These are phyloP conservation scores for Phalacrocorax carbo DNA, from an alignment of 2,113 vertebrate species.

Conservation along the genomic window DNA sequence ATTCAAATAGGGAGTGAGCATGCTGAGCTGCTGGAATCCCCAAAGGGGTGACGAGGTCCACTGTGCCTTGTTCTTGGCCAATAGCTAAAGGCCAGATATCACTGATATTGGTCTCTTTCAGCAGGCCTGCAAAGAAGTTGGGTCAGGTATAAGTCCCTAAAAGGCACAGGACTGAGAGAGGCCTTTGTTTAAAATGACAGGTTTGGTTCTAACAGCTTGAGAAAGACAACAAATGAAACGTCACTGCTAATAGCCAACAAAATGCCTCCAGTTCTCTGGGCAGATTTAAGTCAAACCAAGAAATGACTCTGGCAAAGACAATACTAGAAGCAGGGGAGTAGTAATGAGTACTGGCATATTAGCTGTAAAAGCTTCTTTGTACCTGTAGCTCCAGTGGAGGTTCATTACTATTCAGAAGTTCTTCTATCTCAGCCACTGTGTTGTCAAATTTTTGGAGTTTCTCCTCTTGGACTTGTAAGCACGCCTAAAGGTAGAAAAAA, in stretches of 20 bases:
- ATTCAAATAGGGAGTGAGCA: background rate
- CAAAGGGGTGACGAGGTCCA: background rate
- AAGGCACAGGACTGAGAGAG: background rate
- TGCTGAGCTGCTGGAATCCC: background rate
- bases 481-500: slow-evolving; percentile 73
- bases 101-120: background rate
- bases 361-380: background rate
- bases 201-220: background rate
- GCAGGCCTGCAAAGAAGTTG: background rate
- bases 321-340: background rate
- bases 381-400: slow-evolving; percentile 92
- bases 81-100: background rate
- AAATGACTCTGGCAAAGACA: background rate
- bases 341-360: accelerated
- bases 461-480: slow-evolving; percentile 81
- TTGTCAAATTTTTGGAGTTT: slow-evolving; percentile 82
- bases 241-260: background rate
- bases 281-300: background rate
- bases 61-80: background rate
- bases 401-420: slow-evolving; percentile 86
- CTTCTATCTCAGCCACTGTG: slow-evolving; percentile 85
- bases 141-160: background rate
- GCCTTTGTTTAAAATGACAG: background rate
- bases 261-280: background rate
- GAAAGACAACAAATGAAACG: background rate